phyloP scores from a whole-genome alignment of 2,113 vertebrate species.

The Aphelocoma coerulescens region DNA sequence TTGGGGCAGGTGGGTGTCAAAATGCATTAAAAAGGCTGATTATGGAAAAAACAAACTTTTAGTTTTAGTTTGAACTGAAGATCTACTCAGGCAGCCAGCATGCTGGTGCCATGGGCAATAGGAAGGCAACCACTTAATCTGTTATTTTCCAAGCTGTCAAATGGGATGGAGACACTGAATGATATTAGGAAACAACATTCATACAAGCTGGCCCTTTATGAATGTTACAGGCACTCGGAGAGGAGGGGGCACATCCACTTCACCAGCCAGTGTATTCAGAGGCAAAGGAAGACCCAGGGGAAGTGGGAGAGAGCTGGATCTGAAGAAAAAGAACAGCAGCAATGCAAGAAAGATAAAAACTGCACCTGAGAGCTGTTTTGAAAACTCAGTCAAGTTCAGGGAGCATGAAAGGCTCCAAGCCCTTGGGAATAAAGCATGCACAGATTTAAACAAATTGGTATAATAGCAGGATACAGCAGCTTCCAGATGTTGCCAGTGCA shows the following conservation, averaged over 20 bases:
- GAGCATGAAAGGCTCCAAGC: background rate
- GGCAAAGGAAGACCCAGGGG: background rate
- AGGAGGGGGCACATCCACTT: background rate
- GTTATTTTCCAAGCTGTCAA: background rate
- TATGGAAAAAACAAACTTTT: background rate
- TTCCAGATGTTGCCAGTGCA: background rate
- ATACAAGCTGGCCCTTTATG: background rate
- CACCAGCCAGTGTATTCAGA: background rate
- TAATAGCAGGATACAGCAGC: background rate
- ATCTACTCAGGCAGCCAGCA: background rate
- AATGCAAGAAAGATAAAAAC: background rate
- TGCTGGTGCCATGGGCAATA: background rate
- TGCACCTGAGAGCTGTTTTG: background rate
- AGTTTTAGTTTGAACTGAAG: background rate
- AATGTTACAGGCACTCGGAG: background rate
- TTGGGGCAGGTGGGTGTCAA: background rate
- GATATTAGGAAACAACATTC: background rate
- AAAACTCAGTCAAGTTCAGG: background rate
- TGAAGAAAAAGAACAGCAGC: background rate
- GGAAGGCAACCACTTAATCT: background rate
- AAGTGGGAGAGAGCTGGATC: background rate
- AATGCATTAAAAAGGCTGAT: background rate
- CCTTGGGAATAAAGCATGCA: background rate
- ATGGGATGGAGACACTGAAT: background rate
- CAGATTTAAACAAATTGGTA: background rate